These are phyloP conservation scores for Peromyscus californicus DNA, from an alignment of 2,113 vertebrate genomes.

Conservation along the genomic window DNA sequence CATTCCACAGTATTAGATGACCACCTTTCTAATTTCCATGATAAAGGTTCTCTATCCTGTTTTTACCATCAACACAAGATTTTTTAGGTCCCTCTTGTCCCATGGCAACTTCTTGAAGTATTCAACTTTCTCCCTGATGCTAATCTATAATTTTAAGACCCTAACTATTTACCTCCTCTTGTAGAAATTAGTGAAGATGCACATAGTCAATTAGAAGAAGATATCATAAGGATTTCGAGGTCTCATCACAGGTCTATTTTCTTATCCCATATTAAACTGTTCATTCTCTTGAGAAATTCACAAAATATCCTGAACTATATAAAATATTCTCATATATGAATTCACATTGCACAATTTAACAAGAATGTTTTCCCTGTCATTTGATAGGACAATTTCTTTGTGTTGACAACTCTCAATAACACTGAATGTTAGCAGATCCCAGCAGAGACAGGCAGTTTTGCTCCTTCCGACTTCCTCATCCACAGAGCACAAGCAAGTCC, in stretches of 20 bases:
- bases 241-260: conserved; percentile 15
- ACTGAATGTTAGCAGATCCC: neutral
- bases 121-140: neutral
- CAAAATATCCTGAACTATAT: neutral
- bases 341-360: neutral
- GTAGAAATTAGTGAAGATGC: neutral
- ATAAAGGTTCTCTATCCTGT: neutral
- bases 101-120: neutral
- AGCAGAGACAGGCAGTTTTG: neutral
- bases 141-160: neutral
- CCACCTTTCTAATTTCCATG: neutral
- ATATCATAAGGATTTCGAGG: neutral
- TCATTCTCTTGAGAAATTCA: neutral
- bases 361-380: neutral
- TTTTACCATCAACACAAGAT: neutral
- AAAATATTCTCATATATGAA: neutral
- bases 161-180: conserved; percentile 8
- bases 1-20: neutral
- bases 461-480: neutral
- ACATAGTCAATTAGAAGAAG: neutral
- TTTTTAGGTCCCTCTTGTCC: neutral
- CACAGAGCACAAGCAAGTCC: neutral
- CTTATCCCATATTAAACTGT: neutral
- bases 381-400: neutral
- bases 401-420: neutral